These are phyloP conservation scores for Neotragus pygmaeus DNA, from an alignment of 2,113 vertebrate genomes.

Conservation along the genomic window DNA sequence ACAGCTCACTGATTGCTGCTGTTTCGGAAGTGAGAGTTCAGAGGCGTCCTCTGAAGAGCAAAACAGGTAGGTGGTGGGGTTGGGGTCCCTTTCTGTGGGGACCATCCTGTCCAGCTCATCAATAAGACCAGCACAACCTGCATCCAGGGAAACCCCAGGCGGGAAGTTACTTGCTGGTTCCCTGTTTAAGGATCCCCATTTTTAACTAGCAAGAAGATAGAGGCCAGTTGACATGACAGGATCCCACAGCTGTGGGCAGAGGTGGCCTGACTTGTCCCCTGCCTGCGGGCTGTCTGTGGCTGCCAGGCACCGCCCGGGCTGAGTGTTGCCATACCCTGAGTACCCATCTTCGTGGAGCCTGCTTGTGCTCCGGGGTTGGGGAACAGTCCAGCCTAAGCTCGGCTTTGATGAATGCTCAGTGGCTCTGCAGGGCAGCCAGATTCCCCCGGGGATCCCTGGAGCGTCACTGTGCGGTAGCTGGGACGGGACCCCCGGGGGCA, in stretches of 20 bases:
- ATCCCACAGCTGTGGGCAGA: background rate
- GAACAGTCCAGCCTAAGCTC: background rate
- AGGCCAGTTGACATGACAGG: background rate
- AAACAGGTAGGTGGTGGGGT: conserved; percentile 83
- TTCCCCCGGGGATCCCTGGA: background rate
- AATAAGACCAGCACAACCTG: background rate
- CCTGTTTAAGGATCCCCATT: background rate
- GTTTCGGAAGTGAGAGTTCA: conserved; percentile 92
- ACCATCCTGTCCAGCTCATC: background rate
- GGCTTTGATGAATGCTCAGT: background rate
- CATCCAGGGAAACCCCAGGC: background rate
- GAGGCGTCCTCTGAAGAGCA: conserved; percentile 83
- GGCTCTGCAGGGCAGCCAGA: background rate
- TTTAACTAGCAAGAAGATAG: background rate
- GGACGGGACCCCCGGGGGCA: accelerated
- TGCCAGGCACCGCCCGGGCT: background rate
- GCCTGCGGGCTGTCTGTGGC: background rate
- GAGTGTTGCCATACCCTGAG: background rate
- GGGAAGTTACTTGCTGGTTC: background rate
- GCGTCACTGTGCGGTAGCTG: background rate
- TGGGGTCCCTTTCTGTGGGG: background rate
- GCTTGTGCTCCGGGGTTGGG: background rate
- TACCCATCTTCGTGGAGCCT: background rate
- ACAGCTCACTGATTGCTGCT: conserved; percentile 90
- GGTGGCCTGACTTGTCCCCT: background rate